Conservation (phyloP, 2,888 invertebrate species). For the Drosophila kambysellisi region DNA sequence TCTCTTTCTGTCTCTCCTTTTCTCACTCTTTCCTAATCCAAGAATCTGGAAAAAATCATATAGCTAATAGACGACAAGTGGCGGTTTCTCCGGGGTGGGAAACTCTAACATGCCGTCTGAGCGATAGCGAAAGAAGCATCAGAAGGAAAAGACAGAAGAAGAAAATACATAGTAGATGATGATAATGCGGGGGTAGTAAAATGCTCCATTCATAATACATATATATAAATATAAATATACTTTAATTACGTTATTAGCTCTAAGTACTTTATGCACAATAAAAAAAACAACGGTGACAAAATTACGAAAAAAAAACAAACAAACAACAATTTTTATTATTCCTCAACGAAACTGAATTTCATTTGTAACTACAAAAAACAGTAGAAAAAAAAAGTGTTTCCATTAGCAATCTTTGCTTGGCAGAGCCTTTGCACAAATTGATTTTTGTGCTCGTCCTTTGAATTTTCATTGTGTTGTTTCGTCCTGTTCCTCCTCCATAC, state of each 20-base stretch:
- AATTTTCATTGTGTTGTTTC: slow-evolving; percentile 8
- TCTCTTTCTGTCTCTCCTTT: slow-evolving; percentile 14
- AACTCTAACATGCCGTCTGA: slow-evolving; percentile 58
- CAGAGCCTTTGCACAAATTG: slow-evolving; percentile 24
- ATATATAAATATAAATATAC: slow-evolving; percentile 63
- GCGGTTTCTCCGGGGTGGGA: slow-evolving; percentile 64
- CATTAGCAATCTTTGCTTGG: slow-evolving; percentile 20
- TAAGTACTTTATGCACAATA: slow-evolving; percentile 84
- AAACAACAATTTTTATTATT: background rate
- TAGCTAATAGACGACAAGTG: slow-evolving; percentile 73
- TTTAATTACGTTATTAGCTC: slow-evolving; percentile 81
- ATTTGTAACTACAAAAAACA: no score
- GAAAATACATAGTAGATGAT: slow-evolving; percentile 39
- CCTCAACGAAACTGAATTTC: background rate
- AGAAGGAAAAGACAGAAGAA: slow-evolving; percentile 30
- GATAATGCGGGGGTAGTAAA: slow-evolving; percentile 60
- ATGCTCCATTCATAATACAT: slow-evolving; percentile 75
- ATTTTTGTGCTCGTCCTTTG: slow-evolving; percentile 24
- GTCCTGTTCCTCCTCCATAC: background rate
- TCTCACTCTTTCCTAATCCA: slow-evolving; percentile 44
- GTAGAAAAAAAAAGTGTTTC: background rate
- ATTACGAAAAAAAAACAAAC: slow-evolving; percentile 78
- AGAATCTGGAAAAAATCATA: slow-evolving; percentile 54
- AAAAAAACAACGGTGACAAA: slow-evolving; percentile 85
- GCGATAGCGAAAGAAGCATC: slow-evolving; percentile 55